Evolutionary conservation across 2,113 vertebrate genomes (phyloP).

Genomic region (Nesogale talazaci): DNA sequence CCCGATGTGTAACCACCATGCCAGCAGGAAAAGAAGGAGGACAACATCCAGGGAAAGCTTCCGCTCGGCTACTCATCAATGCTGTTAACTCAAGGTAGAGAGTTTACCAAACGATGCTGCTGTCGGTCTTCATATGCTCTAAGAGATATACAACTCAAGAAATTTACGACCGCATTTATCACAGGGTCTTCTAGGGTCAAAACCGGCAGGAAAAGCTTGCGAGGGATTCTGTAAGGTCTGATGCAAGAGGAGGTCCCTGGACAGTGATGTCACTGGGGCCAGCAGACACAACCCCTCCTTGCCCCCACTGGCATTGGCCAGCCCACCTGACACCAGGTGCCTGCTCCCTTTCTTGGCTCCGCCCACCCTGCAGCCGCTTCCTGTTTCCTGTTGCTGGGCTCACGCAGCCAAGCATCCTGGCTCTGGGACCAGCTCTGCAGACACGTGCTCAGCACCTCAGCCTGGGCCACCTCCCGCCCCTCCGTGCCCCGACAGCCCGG

Average conservation of each 20-base stretch:
- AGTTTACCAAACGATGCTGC: not conserved
- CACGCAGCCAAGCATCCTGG: slow-evolving; percentile 36
- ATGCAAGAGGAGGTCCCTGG: not conserved
- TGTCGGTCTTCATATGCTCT: not conserved
- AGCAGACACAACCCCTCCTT: not conserved
- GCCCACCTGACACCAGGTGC: slow-evolving; percentile 51
- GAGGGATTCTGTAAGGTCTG: not conserved
- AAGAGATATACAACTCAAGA: not conserved
- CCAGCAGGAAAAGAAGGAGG: not conserved
- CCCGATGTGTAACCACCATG: no score
- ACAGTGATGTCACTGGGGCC: not conserved
- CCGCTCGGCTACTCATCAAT: not conserved
- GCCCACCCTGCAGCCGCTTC: slow-evolving; percentile 59
- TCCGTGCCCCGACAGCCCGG: not conserved
- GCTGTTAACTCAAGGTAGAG: not conserved
- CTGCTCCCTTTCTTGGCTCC: slow-evolving; percentile 63
- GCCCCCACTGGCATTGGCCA: slow-evolving; percentile 27
- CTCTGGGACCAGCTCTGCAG: not conserved
- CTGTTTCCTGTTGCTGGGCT: slow-evolving; percentile 72
- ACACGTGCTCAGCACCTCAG: not conserved
- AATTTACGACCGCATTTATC: not conserved
- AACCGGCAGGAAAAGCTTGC: not conserved
- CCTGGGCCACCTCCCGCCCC: not conserved
- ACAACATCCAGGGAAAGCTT: not conserved
- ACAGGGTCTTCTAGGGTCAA: not conserved